Evolutionary conservation across 2,113 vertebrate species (phyloP), one percentile per base, ranked within the genome.

Genomic region (Cebus imitator): DNA sequence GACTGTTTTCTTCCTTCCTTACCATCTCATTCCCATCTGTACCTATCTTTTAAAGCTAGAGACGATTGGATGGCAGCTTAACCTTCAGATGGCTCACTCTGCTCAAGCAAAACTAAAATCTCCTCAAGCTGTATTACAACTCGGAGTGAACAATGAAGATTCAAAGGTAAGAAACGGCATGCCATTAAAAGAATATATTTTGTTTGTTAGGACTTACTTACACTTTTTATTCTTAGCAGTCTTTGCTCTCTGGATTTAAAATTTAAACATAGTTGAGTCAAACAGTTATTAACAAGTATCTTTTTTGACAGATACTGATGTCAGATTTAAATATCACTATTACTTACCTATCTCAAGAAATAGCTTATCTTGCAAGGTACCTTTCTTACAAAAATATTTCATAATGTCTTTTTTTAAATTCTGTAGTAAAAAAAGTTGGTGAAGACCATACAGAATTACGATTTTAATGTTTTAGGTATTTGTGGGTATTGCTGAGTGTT

Each of bases 1-100:
- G 96, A 80, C n/a, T 23, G 12, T 87, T 90, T 57, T 70, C 91
- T 55, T 96, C 43, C 72, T 96, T 96, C 83, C 96, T 13, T 92
- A 30, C 35, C 6, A 35, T 93, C 91, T 98, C 91, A 98, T 90
- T 97, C 52, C 96, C 86, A 13, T 85, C 43, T 96, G 30, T 57
- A 87, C 93, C 98, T 98, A 85, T 98, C 87, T 98, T 97, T 98
- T 98, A 25, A 97, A 99, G 99, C 99, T 99, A 70, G 99, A 99
- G 96, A 99, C 98, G 5, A 98, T 99, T 27, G 99, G 99, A 95
- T 99, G 99, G 99, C 99, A 99, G 98, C 99, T 99, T 97, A 99
- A 99, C 98, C 99, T 99, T 98, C 99, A 99, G 98, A 99, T 99
- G 99, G 99, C 99, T 76, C 99, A 99, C 87, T 99, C 99, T 55